Evolutionary conservation across 2,888 invertebrate species (phyloP).

Genomic region (Gastracanthus pulcherrimus): DNA sequence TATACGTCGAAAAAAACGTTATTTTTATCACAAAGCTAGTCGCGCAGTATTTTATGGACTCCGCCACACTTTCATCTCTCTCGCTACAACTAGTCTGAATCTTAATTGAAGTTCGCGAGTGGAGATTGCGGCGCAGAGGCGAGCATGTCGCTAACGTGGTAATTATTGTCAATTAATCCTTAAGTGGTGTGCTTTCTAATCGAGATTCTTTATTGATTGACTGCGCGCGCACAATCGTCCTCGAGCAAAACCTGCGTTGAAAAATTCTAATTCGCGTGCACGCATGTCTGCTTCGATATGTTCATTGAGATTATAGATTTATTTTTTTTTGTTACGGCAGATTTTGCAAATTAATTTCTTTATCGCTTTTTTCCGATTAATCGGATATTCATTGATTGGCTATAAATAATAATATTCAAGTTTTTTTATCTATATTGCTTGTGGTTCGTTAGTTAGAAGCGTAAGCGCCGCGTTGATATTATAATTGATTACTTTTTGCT

Average conservation of each 20-base stretch:
- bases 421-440: not conserved
- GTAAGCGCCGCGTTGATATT: not conserved
- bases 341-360: not conserved
- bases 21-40: slow-evolving; percentile 6
- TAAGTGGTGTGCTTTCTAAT: slow-evolving; percentile 53
- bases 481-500: not conserved
- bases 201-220: slow-evolving; percentile 52
- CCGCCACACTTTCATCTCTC: slow-evolving; percentile 17
- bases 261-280: slow-evolving; percentile 27
- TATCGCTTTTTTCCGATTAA: not conserved
- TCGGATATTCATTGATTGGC: not conserved
- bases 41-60: not conserved
- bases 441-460: not conserved
- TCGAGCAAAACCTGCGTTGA: slow-evolving; percentile 5
- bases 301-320: not conserved
- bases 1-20: not conserved
- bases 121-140: slow-evolving; percentile 54
- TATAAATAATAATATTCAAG: not conserved
- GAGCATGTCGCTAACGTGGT: slow-evolving; percentile 8
- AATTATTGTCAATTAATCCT: slow-evolving; percentile 58
- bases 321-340: not conserved
- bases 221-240: not conserved
- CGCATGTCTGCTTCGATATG: not conserved
- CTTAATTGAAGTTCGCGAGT: slow-evolving; percentile 47
- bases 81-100: slow-evolving; percentile 30